Evolutionary conservation across 2,113 vertebrate genomes (phyloP), one percentile per base, ranked within the genome.

Genomic region (Aphelocoma coerulescens): DNA sequence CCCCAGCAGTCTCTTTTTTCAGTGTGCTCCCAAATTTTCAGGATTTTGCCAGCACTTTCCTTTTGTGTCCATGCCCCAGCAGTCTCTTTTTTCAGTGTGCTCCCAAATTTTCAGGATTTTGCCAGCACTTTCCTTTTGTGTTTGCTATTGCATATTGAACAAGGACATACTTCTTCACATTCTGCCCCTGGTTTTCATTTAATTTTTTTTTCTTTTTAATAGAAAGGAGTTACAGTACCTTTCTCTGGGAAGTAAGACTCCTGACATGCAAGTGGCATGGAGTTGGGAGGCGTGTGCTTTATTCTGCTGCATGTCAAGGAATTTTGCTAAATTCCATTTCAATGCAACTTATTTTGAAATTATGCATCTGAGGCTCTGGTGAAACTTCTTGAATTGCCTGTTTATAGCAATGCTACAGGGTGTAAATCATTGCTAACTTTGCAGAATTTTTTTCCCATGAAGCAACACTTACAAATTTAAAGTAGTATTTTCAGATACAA

Each of bases 291-390:
- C 78, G 37, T 41, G 19, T 48, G 39, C 27, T 23, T 24, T 61
- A 32, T 79, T 11, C 33, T 69, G 39, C 20, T 44, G 33, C 51
- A 23, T 55, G 13, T 63, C 39, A 59, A 33, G 59, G 43, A 88
- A 66, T 55, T 94, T 88, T 93, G 39, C 30, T 84, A 67, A 89
- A 90, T 88, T 93, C 72, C 30, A 28, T 55, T 93, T 92, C 59
- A 51, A 0, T 13, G 11, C 20, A 88, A 90, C 2, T 77, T 94
- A 51, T 33, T 88, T 83, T 67, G 30, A 55, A 90, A 90, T 93
- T 76, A 77, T 21, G 14, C 0, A 0, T 63, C 83, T 90, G 82
- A 94, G 32, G 66, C 88, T 93, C 88, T 52, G 62, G 49, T 69
- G 59, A 48, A 74, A 52, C 72, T 92, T 91, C 73, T 72, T 85